Evolutionary conservation across 2,797 vertebrate genomes (phyloP), one percentile per base, ranked within the genome.

Genomic region (Dromococcyx pavoninus): DNA sequence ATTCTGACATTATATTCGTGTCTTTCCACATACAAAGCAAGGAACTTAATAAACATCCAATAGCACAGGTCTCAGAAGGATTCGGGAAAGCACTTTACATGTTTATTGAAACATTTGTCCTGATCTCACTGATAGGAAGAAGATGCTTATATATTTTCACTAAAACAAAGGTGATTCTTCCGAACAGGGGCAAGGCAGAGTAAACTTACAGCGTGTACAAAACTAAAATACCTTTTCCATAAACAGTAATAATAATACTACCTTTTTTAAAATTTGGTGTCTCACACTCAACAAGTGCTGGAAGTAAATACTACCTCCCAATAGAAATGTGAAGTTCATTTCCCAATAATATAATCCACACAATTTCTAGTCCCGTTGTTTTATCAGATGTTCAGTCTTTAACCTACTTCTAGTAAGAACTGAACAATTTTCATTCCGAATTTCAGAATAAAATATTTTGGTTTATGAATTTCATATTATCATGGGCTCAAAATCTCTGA

Each of bases 301-400:
- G 74, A 96, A 94, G 88, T 75, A 94, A 94, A 94, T 94, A 89
- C 93, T 97, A 93, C 93, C 93, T 96, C 88, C 95, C 93, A 85
- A 88, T 94, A 95, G 91, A 95, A 96, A 91, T 2, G 24, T 60
- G 58, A 77, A 94, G 46, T 77, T 93, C 61, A 22, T 79, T 95
- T 93, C 35, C 44, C 50, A 50, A 7, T 41, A 74, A 88, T 89
- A 86, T 28, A 82, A 91, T 58, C 12, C 30, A 75, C 41, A 50
- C 28, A 39, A 71, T 67, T 86, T 84, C 48, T 64, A 53, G 28
- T 60, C 39, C 30, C 1, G 2, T 67, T 70, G 14, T 50, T 88
- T 64, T 80, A 72, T 78, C 24, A 28, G 44, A 43, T 61, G 9
- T n/a, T 75, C 2, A 2, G 15, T 74, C 30, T 70, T 88, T 75